Evolutionary conservation across 2,888 invertebrate species (phyloP), one percentile per base, ranked within the genome.

Genomic region (Nezara viridula): DNA sequence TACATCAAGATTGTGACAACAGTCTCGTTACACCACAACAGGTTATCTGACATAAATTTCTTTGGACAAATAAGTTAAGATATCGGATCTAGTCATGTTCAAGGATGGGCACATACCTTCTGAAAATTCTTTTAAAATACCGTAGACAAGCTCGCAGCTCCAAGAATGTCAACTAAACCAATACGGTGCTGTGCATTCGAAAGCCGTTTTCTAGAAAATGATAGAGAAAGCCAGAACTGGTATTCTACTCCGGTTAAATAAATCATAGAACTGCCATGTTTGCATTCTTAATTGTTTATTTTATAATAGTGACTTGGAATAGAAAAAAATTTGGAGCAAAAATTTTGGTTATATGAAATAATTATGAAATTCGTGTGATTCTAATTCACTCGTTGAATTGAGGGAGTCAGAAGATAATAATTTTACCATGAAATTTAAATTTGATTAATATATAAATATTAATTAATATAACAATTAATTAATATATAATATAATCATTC

Each of bases 161-260:
- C 21, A 77, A 77, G 77, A 77, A 77, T 77, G 77, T 40, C 77
- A n/a, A 32, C 77, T 77, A 40, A 77, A 32, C 77, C 37, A 40
- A 40, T 77, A 77, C 21, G 77, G 40, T 19, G 77, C 40, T 77
- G 40, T 24, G 77, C 40, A 37, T 37, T 77, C 40, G 77, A 77
- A 77, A 77, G 77, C 77, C 77, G 77, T 77, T 77, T 77, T 40
- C 77, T 77, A 77, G 77, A 77, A 77, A 77, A 77, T 77, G 9
- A 77, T 40, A 77, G 77, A 77, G 77, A 77, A 77, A 77, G 77
- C 40, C 60, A 77, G 77, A 77, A 40, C 40, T 37, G 21, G 77
- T 40, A 37, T 77, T 9, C 77, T 77, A 77, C 77, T 40, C 37
- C 40, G 37, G 77, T 37, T 40, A 77, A 77, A 40, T 77, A 77